Percentiles rank a stretch among this genome's conserved stretches.
Evolutionary conservation across 2,797 vertebrate genomes (phyloP).

Genomic region (Protonibea diacanthus): DNA sequence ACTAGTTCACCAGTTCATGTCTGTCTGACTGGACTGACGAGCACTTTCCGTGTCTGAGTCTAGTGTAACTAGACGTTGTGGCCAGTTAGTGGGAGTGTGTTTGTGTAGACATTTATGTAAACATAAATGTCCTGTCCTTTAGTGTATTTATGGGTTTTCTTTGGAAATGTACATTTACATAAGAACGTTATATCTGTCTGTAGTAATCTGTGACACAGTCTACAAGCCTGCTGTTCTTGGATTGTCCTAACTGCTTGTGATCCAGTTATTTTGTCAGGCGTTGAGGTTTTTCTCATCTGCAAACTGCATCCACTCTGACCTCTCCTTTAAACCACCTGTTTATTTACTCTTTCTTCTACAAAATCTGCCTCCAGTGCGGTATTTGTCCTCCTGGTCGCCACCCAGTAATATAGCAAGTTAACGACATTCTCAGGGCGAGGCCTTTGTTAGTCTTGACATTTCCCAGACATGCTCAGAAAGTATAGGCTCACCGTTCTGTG

Average conservation of each 20-base stretch:
- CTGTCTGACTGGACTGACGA: background rate
- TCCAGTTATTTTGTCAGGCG: background rate
- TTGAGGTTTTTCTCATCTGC: slow-evolving; percentile 3
- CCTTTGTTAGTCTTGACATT: background rate
- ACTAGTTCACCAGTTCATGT: slow-evolving; percentile 13
- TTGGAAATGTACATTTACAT: background rate
- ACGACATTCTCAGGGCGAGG: background rate
- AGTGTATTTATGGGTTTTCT: background rate
- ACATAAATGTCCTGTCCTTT: too few relatives aligned
- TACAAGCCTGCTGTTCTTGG: background rate
- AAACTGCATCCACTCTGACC: background rate
- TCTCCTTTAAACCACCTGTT: slow-evolving; percentile 5
- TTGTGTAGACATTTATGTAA: too few relatives aligned
- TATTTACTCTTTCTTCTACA: background rate
- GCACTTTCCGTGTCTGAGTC: background rate
- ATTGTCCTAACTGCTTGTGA: background rate
- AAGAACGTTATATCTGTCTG: background rate
- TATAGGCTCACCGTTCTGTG: background rate
- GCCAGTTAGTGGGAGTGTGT: background rate
- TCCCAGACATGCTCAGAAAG: background rate
- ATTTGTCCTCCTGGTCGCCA: background rate
- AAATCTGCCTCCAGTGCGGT: background rate
- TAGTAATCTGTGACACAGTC: background rate
- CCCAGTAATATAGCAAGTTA: slow-evolving; percentile 1
- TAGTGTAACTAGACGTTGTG: background rate